Conservation (phyloP, 2,888 invertebrate species). For the Cheilosia urbana region DNA sequence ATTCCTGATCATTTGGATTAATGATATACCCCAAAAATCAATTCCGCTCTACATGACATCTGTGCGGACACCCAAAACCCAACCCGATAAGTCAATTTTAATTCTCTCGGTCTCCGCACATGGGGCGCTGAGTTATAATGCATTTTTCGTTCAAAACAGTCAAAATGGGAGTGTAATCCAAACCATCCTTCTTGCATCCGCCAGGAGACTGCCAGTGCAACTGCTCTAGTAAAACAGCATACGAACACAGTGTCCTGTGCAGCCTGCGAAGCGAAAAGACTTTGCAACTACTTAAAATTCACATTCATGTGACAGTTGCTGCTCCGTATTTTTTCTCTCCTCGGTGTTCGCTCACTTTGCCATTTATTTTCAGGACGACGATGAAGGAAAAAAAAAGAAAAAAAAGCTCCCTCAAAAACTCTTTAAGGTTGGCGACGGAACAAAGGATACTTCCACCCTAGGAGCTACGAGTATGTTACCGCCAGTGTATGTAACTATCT, state of each 20-base stretch:
- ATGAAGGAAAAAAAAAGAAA: not conserved
- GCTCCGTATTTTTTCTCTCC: conserved; percentile 13
- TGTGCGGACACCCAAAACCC: not conserved
- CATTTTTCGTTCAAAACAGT: conserved; percentile 4
- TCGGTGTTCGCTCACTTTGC: conserved; percentile 1
- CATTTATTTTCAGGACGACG: conserved; percentile 46
- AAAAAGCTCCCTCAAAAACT: conserved; percentile 35
- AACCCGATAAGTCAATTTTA: conserved; percentile 51
- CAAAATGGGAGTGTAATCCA: conserved; percentile 37
- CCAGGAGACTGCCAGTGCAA: not conserved
- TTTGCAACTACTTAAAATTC: conserved; percentile 73
- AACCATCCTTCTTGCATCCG: conserved; percentile 25
- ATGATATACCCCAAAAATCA: conserved; percentile 19
- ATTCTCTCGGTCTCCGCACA: conserved; percentile 22
- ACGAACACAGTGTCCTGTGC: conserved; percentile 27
- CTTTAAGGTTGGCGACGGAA: conserved; percentile 60
- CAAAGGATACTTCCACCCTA: conserved; percentile 42
- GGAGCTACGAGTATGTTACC: conserved; percentile 8
- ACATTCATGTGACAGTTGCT: conserved; percentile 75
- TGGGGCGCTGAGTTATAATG: conserved; percentile 19
- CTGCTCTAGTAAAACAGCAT: not conserved
- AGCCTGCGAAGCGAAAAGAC: conserved; percentile 53
- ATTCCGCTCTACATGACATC: conserved; percentile 3
- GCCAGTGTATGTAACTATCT: conserved; percentile 55
- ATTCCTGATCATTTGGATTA: conserved; percentile 6